Base-by-base conservation (phyloP, 1,140 invertebrate species). In the Tetramorium parvispinum region DNA sequence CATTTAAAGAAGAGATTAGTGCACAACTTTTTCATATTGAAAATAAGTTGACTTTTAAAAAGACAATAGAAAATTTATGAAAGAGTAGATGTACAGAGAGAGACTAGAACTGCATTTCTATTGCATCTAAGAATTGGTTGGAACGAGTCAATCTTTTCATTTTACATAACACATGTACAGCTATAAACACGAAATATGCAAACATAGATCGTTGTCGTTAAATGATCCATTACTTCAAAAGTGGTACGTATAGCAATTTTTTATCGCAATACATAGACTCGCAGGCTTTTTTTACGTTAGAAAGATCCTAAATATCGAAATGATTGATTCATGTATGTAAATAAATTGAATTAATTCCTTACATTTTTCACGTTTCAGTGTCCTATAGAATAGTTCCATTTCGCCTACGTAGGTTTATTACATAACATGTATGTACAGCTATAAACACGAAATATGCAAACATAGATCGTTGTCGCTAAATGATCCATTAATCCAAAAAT, bases 41-140 rank as follows among this genome's bases (percentile, higher is more conserved):
- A 70, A 79, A 21, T 85, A 32, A 70, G 87, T 55, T 7, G 1
- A 65, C 21, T 21, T 82, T 76, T 70, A 68, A 68, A 79, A 57
- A 1, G 13, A 77, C 13, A 27, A 63, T 89, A 68, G 27, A 32
- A 87, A 87, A 63, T 75, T 89, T 87, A 70, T 63, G 66, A 76
- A 68, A 83, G 77, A 79, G n/a, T n/a, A n/a, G 37, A 6, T 53
- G 16, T 18, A 85, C 10, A 81, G 53, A 86, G 49, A 51, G 6
- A 57, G 43, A 5, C 40, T 21, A 86, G 24, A 13, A 13, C 49
- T 83, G 51, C 27, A 76, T 61, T 76, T 83, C 18, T 40, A 78
- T 90, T 91, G 85, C 87, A 87, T 85, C 86, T 87, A 87, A 91
- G 75, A 32, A 21, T 27, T 91, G 61, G 59, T 73, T 32, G 4